A percentile compares a stretch with the other conserved stretches of the same genome.
Evolutionary conservation across 2,888 invertebrate genomes (phyloP).

Genomic region (Eumacrocentrus americanus): DNA sequence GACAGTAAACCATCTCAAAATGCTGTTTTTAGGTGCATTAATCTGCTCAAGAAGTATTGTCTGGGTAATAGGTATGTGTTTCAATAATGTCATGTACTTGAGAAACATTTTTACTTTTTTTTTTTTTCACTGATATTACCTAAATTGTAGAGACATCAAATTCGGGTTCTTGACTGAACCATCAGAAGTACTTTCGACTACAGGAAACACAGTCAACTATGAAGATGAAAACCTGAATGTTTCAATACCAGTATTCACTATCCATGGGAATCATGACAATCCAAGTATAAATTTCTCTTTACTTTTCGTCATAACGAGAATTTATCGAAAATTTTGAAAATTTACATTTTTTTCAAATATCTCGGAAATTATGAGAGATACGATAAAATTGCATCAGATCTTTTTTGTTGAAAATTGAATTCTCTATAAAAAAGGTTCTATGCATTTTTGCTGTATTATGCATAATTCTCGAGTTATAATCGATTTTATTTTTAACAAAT

Average conservation of each 20-base stretch:
- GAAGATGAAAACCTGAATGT: slow-evolving; percentile 95
- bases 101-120: slow-evolving; percentile 9
- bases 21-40: slow-evolving; percentile 74
- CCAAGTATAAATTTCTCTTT: slow-evolving; percentile 64
- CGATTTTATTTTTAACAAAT: too few species aligned
- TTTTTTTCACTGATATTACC: too few species aligned
- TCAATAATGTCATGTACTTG: not conserved
- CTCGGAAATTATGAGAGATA: too few species aligned
- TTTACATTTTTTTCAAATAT: too few species aligned
- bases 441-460: too few species aligned
- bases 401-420: too few species aligned
- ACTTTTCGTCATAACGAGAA: slow-evolving; percentile 1
- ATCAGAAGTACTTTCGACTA: slow-evolving; percentile 74
- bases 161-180: slow-evolving; percentile 89
- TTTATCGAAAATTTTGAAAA: too few species aligned
- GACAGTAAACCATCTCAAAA: slow-evolving; percentile 88
- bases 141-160: slow-evolving; percentile 65
- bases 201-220: slow-evolving; percentile 76
- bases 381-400: too few species aligned
- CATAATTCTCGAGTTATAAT: too few species aligned
- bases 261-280: slow-evolving; percentile 99
- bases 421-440: too few species aligned
- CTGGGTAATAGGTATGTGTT: slow-evolving; percentile 63
- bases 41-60: slow-evolving; percentile 76
- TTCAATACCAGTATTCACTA: slow-evolving; percentile 90